These are phyloP conservation scores for Colletes latitarsis DNA, from an alignment of 1,140 invertebrate genomes.

Conservation along the genomic window DNA sequence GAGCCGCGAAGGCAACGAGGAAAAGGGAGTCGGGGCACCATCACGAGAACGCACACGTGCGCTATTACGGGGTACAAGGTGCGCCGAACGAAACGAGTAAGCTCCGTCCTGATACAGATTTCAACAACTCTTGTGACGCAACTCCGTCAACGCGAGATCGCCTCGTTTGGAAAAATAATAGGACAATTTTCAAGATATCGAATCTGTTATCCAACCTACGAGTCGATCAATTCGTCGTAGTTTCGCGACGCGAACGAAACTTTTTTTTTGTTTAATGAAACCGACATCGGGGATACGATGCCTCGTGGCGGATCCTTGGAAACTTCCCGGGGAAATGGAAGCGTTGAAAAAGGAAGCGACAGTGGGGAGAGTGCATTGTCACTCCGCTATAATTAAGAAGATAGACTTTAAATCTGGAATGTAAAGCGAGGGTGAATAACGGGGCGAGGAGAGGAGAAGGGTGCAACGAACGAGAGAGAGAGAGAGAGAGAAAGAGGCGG, in stretches of 20 bases:
- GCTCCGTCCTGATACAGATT: constrained; percentile 20
- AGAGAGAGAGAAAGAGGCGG: constrained; percentile 47
- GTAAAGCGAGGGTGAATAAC: constrained; percentile 48
- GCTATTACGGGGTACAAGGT: not conserved
- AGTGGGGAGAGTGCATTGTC: constrained; percentile 46
- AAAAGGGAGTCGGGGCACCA: not conserved
- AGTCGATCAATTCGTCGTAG: not conserved
- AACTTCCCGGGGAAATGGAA: constrained; percentile 32
- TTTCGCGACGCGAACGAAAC: not conserved
- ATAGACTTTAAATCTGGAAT: constrained; percentile 61
- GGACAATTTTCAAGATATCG: no score
- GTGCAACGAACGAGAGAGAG: no score
- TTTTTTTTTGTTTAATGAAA: constrained; percentile 11
- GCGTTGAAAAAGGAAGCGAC: constrained; percentile 20
- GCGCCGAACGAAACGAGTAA: constrained; percentile 19
- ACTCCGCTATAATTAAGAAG: constrained; percentile 76
- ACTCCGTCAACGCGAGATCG: not conserved
- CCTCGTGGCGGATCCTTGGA: constrained; percentile 4
- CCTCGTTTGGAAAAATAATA: no score
- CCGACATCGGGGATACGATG: constrained; percentile 3
- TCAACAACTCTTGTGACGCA: not conserved
- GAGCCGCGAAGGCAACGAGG: constrained; percentile 37
- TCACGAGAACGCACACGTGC: not conserved
- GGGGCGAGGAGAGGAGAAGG: constrained; percentile 56
- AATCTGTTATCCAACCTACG: no score